phyloP scores from a whole-genome alignment of 2,888 invertebrate genomes.

The Yponomeuta cagnagella region DNA sequence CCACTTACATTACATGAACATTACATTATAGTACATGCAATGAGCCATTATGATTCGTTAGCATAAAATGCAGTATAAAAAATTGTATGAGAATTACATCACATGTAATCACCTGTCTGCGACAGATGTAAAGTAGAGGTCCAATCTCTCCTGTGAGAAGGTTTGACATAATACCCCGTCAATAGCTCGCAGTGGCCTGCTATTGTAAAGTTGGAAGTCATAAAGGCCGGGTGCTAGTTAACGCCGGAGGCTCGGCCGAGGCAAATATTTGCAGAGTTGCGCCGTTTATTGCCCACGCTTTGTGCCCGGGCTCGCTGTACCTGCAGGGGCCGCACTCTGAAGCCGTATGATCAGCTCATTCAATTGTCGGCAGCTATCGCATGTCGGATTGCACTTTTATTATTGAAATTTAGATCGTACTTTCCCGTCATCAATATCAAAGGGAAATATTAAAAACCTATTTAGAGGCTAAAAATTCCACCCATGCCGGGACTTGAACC shows the following conservation, averaged over 20 bases:
- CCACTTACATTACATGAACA: too few species aligned
- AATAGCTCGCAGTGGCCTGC: neutral
- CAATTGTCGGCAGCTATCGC: neutral
- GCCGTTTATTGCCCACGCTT: neutral
- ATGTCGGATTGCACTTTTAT: neutral
- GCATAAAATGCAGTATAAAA: neutral
- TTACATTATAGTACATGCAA: too few species aligned
- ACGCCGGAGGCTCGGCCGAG: neutral
- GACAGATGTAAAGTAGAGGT: neutral
- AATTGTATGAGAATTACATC: neutral
- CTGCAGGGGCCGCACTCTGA: neutral
- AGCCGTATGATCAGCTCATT: neutral
- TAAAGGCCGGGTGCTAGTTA: neutral
- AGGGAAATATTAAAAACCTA: too few species aligned
- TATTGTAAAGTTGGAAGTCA: neutral
- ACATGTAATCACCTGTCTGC: neutral
- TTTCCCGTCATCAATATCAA: too few species aligned
- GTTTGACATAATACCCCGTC: too few species aligned
- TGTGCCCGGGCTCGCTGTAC: neutral
- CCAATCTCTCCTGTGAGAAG: too few species aligned
- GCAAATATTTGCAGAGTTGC: neutral
- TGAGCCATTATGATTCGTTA: too few species aligned
- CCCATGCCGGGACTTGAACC: too few species aligned
- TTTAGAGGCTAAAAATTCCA: too few species aligned
- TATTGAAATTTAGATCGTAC: neutral